Evolutionary conservation across 2,797 vertebrate species (phyloP).

Genomic region (Syndactyla subalaris): DNA sequence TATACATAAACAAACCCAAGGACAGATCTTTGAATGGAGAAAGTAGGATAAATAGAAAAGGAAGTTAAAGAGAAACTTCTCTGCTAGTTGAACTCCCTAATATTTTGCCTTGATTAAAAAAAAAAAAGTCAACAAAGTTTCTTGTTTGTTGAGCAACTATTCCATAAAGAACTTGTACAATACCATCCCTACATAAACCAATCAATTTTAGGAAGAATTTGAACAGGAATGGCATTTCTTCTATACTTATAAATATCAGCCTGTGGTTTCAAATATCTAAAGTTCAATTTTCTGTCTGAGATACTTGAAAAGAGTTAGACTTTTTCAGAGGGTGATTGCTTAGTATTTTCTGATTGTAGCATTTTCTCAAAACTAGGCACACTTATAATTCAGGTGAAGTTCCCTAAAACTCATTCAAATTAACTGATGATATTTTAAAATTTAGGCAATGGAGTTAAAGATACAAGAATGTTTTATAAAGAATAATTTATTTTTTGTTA

Average conservation of each 20-base stretch:
- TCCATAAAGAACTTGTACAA: neutral
- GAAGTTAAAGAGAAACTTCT: neutral
- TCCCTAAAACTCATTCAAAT: neutral
- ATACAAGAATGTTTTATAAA: neutral
- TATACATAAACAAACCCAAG: neutral
- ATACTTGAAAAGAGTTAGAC: neutral
- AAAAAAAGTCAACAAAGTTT: neutral
- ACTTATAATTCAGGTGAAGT: neutral
- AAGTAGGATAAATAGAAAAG: neutral
- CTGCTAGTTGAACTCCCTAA: neutral
- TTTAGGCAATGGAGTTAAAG: neutral
- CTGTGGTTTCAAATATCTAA: neutral
- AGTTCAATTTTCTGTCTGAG: neutral
- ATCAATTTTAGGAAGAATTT: neutral
- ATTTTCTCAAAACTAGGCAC: neutral
- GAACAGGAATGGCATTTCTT: neutral
- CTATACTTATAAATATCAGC: neutral
- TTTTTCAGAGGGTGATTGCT: neutral
- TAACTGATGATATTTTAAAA: neutral
- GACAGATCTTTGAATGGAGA: neutral
- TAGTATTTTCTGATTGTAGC: neutral
- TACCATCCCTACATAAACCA: neutral
- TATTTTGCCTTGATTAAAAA: neutral
- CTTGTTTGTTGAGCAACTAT: neutral
- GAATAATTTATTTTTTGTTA: neutral